Base-by-base conservation (phyloP, 2,113 vertebrate species). In the Piaya cayana region DNA sequence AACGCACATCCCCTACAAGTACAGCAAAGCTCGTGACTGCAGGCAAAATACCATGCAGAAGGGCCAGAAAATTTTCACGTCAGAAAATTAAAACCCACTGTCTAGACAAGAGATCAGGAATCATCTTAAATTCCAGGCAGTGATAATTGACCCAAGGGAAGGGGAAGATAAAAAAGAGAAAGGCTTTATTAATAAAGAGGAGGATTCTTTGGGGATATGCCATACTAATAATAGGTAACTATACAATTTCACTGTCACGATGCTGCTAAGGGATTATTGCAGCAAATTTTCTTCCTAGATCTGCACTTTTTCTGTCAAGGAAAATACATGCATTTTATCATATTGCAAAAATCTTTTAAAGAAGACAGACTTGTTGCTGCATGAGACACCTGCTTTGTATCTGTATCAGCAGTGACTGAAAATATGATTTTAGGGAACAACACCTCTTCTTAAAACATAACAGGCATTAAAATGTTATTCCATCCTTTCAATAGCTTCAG, bases 101-200 rank as follows among this genome's bases (percentile, higher is more conserved):
- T 78, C 90, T 81, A 94, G 90, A 94, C 76, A 75, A 92, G 76
- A 96, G 79, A 90, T 88, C 83, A 88, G 71, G 67, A 86, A 88
- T 68, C 71, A 81, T 78, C 71, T 83, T 80, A 68, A 92, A 75
- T 86, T 95, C 89, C 79, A 94, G 86, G 42, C 34, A 86, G 37
- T 75, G 56, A 77, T 70, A 92, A 94, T 22, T 88, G 59, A 81
- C 47, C 56, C 56, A 82, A 3, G 1, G 11, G 34, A 78, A 45
- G 9, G 17, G 16, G 5, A 62, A 5, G 3, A 47, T 83, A 90
- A 91, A 67, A 60, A 67, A 4, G 9, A 74, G 16, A 86, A 77
- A 85, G 8, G 3, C 5, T 85, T 79, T 80, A 22, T 32, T 94
- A 83, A 80, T 15, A 47, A 81, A 88, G 21, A 13, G 9, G 18